phyloP scores from a whole-genome alignment of 1,140 invertebrate species.

The Pseudomyrmex dendroicus region DNA sequence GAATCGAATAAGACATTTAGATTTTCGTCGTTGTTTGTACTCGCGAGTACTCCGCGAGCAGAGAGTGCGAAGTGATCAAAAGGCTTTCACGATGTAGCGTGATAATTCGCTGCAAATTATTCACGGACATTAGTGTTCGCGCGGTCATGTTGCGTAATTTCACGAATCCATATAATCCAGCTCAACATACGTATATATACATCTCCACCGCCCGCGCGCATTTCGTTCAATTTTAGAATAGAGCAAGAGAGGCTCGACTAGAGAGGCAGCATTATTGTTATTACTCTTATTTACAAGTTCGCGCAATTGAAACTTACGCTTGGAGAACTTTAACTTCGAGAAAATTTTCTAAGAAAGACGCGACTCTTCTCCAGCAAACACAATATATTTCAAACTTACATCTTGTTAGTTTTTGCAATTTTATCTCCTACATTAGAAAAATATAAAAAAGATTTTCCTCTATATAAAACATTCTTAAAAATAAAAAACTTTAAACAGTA shows the following conservation, averaged over 20 bases:
- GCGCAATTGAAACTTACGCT: not conserved
- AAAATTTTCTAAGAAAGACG: too few species aligned
- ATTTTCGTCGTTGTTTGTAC: not conserved
- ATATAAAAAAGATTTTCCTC: too few species aligned
- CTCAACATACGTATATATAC: not conserved
- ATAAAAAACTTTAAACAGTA: too few species aligned
- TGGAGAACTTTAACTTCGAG: not conserved
- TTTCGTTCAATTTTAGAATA: slow-evolving; percentile 1
- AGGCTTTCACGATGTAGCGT: not conserved
- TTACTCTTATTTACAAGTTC: slow-evolving; percentile 9
- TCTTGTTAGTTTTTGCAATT: too few species aligned
- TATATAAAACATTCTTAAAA: too few species aligned
- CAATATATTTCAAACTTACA: too few species aligned
- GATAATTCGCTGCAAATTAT: slow-evolving; percentile 19
- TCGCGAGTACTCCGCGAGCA: not conserved
- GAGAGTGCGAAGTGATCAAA: slow-evolving; percentile 13
- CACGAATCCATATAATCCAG: not conserved
- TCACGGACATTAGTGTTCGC: not conserved
- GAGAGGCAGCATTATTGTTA: slow-evolving; percentile 9
- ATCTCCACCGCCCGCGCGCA: not conserved
- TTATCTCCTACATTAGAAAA: not conserved
- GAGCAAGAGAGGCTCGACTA: not conserved
- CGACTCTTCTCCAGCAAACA: too few species aligned
- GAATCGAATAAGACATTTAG: too few species aligned
- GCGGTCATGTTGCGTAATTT: slow-evolving; percentile 5